Evolutionary conservation across 2,888 invertebrate genomes (phyloP).

Genomic region (Drymonia ruficornis): DNA sequence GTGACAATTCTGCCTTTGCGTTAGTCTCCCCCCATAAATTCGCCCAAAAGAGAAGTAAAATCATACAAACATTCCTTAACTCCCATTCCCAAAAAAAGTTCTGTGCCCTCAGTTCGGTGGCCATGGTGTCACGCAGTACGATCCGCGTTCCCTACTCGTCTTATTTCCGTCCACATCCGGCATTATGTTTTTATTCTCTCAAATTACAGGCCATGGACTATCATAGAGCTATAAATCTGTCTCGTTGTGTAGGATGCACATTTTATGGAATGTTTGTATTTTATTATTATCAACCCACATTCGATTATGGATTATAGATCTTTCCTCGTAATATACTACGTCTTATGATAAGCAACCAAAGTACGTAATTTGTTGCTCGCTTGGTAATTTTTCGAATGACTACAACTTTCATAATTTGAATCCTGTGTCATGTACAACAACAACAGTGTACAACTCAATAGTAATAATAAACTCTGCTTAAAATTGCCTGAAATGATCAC

Average conservation of each 20-base stretch:
- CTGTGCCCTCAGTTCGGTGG: no score
- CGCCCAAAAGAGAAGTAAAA: no score
- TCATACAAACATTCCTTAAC: no score
- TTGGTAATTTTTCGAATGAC: no score
- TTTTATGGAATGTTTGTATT: slow-evolving; percentile 14
- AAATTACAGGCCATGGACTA: slow-evolving; percentile 13
- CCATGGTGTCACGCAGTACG: not conserved
- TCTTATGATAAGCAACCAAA: not conserved
- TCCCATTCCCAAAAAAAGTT: no score
- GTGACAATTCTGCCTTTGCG: not conserved
- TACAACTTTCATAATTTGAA: no score
- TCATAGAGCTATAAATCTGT: slow-evolving; percentile 23
- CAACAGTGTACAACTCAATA: not conserved
- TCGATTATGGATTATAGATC: not conserved
- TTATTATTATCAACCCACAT: slow-evolving; percentile 1
- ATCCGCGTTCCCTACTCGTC: slow-evolving; percentile 26
- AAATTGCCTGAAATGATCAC: not conserved
- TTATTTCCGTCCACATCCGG: slow-evolving; percentile 38
- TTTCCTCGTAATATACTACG: not conserved
- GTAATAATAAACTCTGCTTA: not conserved
- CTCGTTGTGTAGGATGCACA: slow-evolving; percentile 21
- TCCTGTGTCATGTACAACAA: no score
- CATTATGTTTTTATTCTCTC: slow-evolving; percentile 18
- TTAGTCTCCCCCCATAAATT: no score
- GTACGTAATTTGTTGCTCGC: not conserved